A percentile compares a stretch with the other conserved stretches of the same genome.
These are phyloP conservation scores for Rhombomys opimus DNA, from an alignment of 2,113 vertebrate genomes.

Conservation along the genomic window DNA sequence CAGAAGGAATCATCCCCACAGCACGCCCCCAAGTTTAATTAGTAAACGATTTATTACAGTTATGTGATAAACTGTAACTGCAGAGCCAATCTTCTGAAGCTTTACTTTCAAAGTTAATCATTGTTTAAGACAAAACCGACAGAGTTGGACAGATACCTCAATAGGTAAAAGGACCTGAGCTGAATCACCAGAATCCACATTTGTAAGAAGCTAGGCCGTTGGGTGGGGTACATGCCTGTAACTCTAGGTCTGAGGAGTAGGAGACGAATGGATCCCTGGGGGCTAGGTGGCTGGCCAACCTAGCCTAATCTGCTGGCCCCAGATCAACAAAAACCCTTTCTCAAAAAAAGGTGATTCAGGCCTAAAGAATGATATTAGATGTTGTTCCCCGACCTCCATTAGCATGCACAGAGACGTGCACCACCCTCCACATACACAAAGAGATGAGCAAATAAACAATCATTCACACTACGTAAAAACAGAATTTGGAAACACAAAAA, in stretches of 20 bases:
- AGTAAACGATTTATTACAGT: constrained; percentile 15
- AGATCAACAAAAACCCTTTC: neutral
- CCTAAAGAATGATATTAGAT: neutral
- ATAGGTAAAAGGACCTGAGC: neutral
- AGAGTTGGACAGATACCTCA: neutral
- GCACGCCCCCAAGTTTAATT: neutral
- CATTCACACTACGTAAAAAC: constrained; percentile 32
- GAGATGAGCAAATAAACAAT: neutral
- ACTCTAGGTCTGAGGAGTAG: neutral
- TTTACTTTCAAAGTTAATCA: neutral
- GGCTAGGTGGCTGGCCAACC: neutral
- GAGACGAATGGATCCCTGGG: neutral
- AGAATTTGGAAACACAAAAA: neutral
- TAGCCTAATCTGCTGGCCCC: neutral
- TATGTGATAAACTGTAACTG: neutral
- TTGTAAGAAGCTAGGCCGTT: neutral
- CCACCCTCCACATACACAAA: neutral
- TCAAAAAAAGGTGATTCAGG: neutral
- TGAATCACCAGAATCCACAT: neutral
- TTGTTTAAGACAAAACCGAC: constrained; percentile 36
- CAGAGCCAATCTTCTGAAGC: neutral
- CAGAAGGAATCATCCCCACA: neutral
- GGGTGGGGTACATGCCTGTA: neutral
- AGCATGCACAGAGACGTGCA: too few relatives aligned
- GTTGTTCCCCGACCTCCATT: neutral